phyloP scores from a whole-genome alignment of 2,888 invertebrate species.

The Scaptomyza tumidula region DNA sequence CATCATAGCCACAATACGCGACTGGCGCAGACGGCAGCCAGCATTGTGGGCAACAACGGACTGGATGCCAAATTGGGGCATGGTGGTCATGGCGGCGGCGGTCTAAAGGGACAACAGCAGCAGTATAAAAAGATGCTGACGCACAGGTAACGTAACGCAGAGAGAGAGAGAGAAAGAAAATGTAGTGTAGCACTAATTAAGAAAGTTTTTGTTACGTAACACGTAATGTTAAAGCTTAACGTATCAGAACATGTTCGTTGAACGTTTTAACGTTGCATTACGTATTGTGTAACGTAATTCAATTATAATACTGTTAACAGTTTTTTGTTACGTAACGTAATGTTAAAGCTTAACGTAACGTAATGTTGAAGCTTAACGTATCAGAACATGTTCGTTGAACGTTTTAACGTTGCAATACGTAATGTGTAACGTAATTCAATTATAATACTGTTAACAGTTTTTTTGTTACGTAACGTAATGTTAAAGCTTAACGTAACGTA shows the following conservation, averaged over 20 bases:
- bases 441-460: too few relatives aligned
- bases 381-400: too few relatives aligned
- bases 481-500: not conserved
- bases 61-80: constrained; percentile 75
- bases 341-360: not conserved
- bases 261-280: too few relatives aligned
- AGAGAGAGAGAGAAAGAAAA: not conserved
- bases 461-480: not conserved
- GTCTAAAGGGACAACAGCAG: constrained; percentile 73
- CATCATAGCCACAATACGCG: constrained; percentile 58
- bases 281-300: too few relatives aligned
- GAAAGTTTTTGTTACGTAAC: not conserved
- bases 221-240: not conserved
- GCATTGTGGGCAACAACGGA: constrained; percentile 46
- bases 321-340: not conserved
- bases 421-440: too few relatives aligned
- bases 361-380: not conserved
- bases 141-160: constrained; percentile 67
- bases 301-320: too few relatives aligned
- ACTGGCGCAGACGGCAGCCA: constrained; percentile 57
- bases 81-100: constrained; percentile 34
- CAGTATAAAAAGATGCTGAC: constrained; percentile 80
- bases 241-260: too few relatives aligned
- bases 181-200: too few relatives aligned
- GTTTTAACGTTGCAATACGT: too few relatives aligned